Base-by-base conservation (phyloP, 2,113 vertebrate species). In the Gopherus flavomarginatus region DNA sequence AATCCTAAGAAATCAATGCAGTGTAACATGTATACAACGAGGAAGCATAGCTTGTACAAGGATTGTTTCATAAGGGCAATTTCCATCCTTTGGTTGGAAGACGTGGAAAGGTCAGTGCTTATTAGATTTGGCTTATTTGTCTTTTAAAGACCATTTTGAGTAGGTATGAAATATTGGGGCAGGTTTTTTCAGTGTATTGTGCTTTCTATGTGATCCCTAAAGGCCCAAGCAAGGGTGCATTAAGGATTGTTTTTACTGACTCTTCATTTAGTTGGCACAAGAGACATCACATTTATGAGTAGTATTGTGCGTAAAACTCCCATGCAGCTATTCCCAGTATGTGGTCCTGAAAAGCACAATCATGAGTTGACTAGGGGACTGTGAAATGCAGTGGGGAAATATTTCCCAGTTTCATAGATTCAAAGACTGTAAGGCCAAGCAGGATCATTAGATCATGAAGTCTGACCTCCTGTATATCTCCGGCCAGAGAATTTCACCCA, bases 401-500 rank as follows among this genome's bases (percentile, higher is more conserved):
- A 44, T 77, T 77, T 42, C 38, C 22, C 14, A 10, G 11, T 86
- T 87, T 87, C 69, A 49, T 42, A 22, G 65, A 90, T 59, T 79
- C 69, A 56, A 35, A 59, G 57, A 27, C 31, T 72, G 53, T 86
- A 21, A 54, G 31, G 22, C 11, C 1, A 35, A 44, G 56, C 86
- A 44, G 27, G 3, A 24, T 4, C 54, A 6, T 90, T 59, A 91
- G 44, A 83, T 91, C 52, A 65, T 88, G 4, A 11, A 84, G 42
- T 52, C 42, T 95, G 59, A 7, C 3, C 24, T 1, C 65, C 8
- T 44, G 1, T 92, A 38, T 50, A 8, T 90, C 16, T 69, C 3
- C 1, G 92, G 6, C 72, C 84, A 8, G 44, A 50, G 38, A n/a
- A 90, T 92, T 96, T 87, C 92, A 56, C 35, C 79, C 17, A 6